phyloP scores from a whole-genome alignment of 1,140 invertebrate species.

The Ctenoplectra terminalis region DNA sequence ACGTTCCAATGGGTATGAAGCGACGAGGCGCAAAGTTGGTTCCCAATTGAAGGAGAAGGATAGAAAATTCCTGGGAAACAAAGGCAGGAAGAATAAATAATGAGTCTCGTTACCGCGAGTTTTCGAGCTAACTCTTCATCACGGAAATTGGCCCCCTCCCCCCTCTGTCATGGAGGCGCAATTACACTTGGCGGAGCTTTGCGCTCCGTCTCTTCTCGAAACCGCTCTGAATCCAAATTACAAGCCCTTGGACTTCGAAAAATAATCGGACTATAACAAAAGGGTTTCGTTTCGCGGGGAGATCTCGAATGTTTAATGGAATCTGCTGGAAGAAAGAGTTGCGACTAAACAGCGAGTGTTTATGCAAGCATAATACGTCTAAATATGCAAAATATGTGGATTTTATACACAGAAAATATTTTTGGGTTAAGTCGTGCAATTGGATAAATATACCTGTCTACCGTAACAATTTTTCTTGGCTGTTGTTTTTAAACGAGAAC shows the following conservation, averaged over 20 bases:
- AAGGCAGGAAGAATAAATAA: slow-evolving; percentile 60
- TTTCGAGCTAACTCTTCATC: slow-evolving; percentile 53
- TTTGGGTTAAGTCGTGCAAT: too few species aligned
- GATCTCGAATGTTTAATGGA: background rate
- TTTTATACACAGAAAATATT: too few species aligned
- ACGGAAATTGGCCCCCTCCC: slow-evolving; percentile 50
- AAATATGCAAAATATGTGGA: too few species aligned
- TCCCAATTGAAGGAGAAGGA: background rate
- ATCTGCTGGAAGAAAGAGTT: background rate
- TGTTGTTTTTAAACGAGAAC: too few species aligned
- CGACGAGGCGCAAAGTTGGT: background rate
- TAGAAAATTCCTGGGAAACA: slow-evolving; percentile 13
- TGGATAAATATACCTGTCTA: too few species aligned
- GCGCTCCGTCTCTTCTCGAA: background rate
- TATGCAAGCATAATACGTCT: too few species aligned
- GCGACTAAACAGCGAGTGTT: too few species aligned
- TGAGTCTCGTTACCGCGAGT: slow-evolving; percentile 55
- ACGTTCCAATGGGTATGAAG: background rate
- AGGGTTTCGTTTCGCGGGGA: background rate
- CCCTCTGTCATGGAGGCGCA: slow-evolving; percentile 42
- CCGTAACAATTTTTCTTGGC: too few species aligned
- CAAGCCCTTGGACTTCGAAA: background rate
- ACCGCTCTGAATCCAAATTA: slow-evolving; percentile 32
- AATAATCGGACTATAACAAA: slow-evolving; percentile 35
- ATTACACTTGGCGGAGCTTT: slow-evolving; percentile 38